Conservation (phyloP, 2,113 vertebrate genomes). For the Gambusia holbrooki region DNA sequence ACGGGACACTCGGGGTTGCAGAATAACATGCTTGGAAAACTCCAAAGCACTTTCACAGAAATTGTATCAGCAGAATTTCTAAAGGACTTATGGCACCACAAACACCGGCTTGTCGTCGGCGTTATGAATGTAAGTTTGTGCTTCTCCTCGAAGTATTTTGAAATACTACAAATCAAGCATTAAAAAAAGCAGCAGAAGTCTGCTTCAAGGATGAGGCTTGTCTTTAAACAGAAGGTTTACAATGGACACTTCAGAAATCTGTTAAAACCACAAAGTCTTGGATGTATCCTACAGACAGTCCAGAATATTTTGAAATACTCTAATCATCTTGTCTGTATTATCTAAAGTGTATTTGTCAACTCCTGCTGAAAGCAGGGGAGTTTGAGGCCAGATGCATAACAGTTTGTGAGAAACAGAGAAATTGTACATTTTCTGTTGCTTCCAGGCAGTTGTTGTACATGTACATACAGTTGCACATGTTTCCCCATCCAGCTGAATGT, state of each 20-base stretch:
- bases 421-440: background rate
- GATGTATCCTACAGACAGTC: constrained; percentile 78
- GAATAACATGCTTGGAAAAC: background rate
- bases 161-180: constrained; percentile 4
- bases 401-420: background rate
- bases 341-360: constrained; percentile 3
- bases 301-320: constrained; percentile 42
- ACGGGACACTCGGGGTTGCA: constrained; percentile 8
- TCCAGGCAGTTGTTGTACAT: background rate
- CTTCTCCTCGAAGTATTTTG: background rate
- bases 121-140: background rate
- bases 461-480: background rate
- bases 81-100: background rate
- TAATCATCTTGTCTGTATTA: constrained; percentile 27
- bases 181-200: constrained; percentile 2
- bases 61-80: background rate
- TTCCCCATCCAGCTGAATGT: background rate
- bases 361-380: constrained; percentile 8
- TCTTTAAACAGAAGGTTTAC: constrained; percentile 41
- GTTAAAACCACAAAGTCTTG: constrained; percentile 78
- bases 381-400: constrained; percentile 9
- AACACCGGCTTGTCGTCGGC: background rate
- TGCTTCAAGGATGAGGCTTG: constrained; percentile 13
- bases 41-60: background rate
- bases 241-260: constrained; percentile 79